Evolutionary conservation across 2,113 vertebrate species (phyloP).

Genomic region (Pterocles orientalis): DNA sequence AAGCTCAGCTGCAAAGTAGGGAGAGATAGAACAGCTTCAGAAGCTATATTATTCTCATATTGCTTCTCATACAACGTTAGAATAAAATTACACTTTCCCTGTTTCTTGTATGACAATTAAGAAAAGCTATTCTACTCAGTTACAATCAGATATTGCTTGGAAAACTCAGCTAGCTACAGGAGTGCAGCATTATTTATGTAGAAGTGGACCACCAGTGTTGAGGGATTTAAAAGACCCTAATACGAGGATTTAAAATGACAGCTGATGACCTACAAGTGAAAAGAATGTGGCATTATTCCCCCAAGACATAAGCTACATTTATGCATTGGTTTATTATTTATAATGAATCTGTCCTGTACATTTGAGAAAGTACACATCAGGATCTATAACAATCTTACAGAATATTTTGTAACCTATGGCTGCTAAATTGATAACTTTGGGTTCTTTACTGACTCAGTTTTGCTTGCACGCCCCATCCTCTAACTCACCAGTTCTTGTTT

Average conservation of each 20-base stretch:
- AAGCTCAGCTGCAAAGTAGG: background rate
- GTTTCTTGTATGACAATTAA: background rate
- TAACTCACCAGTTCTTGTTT: background rate
- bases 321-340: conserved; percentile 45
- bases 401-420: conserved; percentile 4
- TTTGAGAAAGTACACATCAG: conserved; percentile 30
- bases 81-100: background rate
- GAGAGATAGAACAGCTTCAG: background rate
- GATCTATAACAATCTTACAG: background rate
- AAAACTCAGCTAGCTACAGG: background rate
- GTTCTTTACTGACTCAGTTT: background rate
- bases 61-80: background rate
- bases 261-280: conserved; percentile 1
- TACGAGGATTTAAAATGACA: conserved; percentile 22
- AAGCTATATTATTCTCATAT: background rate
- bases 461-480: background rate
- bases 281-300: conserved; percentile 25
- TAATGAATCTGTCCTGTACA: conserved; percentile 7
- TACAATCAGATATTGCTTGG: background rate
- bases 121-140: background rate
- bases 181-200: background rate
- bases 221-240: background rate
- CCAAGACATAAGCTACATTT: conserved; percentile 15
- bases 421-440: background rate
- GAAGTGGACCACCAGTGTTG: background rate